phyloP scores from a whole-genome alignment of 2,888 invertebrate genomes.

The Leptogaster cylindrica region DNA sequence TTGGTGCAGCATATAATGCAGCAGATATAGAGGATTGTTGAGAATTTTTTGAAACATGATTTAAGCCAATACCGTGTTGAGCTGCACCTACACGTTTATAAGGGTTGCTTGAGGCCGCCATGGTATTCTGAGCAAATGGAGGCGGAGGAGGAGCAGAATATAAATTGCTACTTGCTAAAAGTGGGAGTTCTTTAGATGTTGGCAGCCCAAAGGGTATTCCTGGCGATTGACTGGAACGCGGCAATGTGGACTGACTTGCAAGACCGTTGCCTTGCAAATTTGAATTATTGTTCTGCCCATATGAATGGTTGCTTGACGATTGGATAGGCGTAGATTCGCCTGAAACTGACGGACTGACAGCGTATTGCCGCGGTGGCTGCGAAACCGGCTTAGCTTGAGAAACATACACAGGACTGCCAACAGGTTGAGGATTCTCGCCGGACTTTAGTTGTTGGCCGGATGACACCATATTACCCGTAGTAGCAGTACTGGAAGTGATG shows the following conservation, averaged over 20 bases:
- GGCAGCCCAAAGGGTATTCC: conserved; percentile 42
- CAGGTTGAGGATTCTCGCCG: conserved; percentile 49
- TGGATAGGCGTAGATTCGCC: conserved; percentile 10
- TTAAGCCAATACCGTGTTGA: conserved; percentile 57
- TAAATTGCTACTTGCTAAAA: conserved; percentile 2
- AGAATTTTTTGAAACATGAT: conserved; percentile 60
- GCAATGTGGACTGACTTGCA: background rate
- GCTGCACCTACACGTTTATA: conserved; percentile 56
- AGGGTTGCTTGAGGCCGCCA: conserved; percentile 52
- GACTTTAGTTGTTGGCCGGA: conserved; percentile 59
- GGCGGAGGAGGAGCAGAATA: conserved; percentile 42
- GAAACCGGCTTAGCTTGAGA: conserved; percentile 55
- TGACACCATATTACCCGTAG: conserved; percentile 47
- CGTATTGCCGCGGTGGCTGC: conserved; percentile 53
- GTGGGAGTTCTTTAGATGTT: conserved; percentile 44
- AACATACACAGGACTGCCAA: conserved; percentile 52
- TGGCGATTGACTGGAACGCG: conserved; percentile 37
- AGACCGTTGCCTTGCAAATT: background rate
- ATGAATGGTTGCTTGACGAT: background rate
- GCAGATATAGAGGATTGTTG: conserved; percentile 54
- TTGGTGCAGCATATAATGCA: conserved; percentile 51
- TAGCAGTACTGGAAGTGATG: too few species aligned
- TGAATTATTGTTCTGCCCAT: background rate
- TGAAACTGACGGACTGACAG: conserved; percentile 50
- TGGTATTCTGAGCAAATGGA: conserved; percentile 45